A percentile compares a stretch with the other conserved stretches of the same genome.
phyloP scores from a whole-genome alignment of 2,888 invertebrate genomes.

The Yponomeuta sedellus region DNA sequence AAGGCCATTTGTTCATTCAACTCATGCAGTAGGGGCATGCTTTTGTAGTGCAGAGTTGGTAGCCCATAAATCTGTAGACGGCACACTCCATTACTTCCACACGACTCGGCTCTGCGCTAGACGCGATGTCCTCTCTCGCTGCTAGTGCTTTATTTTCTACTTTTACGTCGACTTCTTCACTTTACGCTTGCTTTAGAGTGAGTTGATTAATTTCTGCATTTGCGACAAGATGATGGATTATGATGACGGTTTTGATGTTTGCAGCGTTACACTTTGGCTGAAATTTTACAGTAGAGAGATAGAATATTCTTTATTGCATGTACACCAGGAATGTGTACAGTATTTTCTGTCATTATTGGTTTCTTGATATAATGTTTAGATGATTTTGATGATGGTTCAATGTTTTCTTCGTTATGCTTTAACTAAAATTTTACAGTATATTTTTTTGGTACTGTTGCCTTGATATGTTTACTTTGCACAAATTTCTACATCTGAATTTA shows the following conservation, averaged over 20 bases:
- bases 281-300: too few species aligned
- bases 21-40: conserved; percentile 22
- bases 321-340: too few species aligned
- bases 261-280: neutral
- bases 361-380: too few species aligned
- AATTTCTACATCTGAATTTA: too few species aligned
- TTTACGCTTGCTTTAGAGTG: conserved; percentile 5
- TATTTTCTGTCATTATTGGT: neutral
- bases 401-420: neutral
- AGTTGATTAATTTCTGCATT: conserved; percentile 8
- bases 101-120: conserved; percentile 23
- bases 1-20: neutral
- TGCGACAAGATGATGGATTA: conserved; percentile 2
- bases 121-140: conserved; percentile 24
- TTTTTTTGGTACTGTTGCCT: too few species aligned
- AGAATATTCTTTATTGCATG: too few species aligned
- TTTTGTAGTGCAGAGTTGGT: conserved; percentile 25
- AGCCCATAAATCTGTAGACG: conserved; percentile 41
- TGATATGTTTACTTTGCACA: too few species aligned
- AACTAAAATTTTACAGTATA: neutral
- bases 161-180: conserved; percentile 18
- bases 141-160: conserved; percentile 26
- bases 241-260: neutral
- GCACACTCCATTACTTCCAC: conserved; percentile 44
- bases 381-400: neutral